phyloP scores from a whole-genome alignment of 2,888 invertebrate species.

The Leucozona laternaria region DNA sequence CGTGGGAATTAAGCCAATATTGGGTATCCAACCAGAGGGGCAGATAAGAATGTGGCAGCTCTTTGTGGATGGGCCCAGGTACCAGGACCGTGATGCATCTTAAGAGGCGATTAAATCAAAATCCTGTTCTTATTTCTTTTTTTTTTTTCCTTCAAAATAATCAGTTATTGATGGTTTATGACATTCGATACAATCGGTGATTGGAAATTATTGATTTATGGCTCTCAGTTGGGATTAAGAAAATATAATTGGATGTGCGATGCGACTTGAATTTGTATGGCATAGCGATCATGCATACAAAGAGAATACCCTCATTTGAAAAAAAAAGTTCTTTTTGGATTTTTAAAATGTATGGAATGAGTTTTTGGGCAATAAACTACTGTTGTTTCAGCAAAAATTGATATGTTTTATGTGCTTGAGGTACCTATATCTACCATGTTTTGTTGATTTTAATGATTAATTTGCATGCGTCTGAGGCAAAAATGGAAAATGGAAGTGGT shows the following conservation, averaged over 20 bases:
- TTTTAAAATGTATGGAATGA: neutral
- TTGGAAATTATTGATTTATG: slow-evolving; percentile 49
- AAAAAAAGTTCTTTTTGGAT: neutral
- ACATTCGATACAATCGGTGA: slow-evolving; percentile 59
- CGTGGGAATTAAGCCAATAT: slow-evolving; percentile 76
- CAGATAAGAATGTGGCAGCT: slow-evolving; percentile 58
- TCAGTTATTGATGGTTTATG: slow-evolving; percentile 70
- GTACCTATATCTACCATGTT: no score
- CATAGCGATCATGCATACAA: neutral
- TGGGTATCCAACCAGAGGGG: slow-evolving; percentile 60
- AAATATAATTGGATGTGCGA: slow-evolving; percentile 26
- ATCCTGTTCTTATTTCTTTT: slow-evolving; percentile 45
- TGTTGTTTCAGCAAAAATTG: no score
- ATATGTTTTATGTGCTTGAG: no score
- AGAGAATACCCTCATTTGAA: neutral
- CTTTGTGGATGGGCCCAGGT: neutral
- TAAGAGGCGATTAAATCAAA: slow-evolving; percentile 69
- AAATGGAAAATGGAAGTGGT: no score
- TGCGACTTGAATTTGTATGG: neutral
- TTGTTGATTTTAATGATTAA: no score
- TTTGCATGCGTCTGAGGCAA: no score
- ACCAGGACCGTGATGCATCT: slow-evolving; percentile 4
- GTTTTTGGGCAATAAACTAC: no score
- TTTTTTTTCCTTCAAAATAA: slow-evolving; percentile 39
- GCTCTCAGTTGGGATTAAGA: slow-evolving; percentile 24